phyloP scores from a whole-genome alignment of 2,797 vertebrate species.

The Ctenosaura bakeri region DNA sequence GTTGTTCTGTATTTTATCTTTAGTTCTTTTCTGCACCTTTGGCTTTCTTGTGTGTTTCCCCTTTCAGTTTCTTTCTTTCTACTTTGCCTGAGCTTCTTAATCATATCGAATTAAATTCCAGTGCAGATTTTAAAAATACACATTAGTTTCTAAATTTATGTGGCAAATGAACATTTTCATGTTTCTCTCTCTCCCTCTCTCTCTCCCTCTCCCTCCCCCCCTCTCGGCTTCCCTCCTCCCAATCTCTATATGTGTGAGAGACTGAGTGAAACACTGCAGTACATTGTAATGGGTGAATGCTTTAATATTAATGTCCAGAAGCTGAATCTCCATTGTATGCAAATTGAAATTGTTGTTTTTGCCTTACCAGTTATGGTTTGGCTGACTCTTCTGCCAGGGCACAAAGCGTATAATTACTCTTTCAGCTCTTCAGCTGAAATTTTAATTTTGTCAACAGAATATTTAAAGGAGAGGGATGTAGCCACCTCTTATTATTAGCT shows the following conservation, averaged over 20 bases:
- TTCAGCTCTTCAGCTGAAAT: conserved; percentile 20
- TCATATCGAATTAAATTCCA: not conserved
- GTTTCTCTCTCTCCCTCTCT: not conserved
- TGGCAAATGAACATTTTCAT: not conserved
- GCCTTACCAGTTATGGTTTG: not conserved
- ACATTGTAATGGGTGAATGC: not conserved
- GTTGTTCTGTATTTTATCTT: not conserved
- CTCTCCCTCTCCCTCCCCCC: not conserved
- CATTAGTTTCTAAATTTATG: not conserved
- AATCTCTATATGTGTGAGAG: not conserved
- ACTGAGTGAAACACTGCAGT: not conserved
- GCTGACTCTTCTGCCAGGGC: conserved; percentile 16
- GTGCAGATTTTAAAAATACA: not conserved
- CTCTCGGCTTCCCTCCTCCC: no score
- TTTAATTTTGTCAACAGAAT: not conserved
- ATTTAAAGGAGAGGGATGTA: not conserved
- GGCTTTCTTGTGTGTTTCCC: not conserved
- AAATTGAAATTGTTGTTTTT: not conserved
- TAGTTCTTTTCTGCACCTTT: not conserved
- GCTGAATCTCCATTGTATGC: not conserved
- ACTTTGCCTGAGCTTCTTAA: not conserved
- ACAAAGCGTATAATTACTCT: not conserved
- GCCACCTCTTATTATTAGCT: conserved; percentile 25
- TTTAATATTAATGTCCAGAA: not conserved
- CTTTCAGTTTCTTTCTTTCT: no score